Conservation (phyloP, 2,113 vertebrate species). For the Proterorhinus semilunaris region DNA sequence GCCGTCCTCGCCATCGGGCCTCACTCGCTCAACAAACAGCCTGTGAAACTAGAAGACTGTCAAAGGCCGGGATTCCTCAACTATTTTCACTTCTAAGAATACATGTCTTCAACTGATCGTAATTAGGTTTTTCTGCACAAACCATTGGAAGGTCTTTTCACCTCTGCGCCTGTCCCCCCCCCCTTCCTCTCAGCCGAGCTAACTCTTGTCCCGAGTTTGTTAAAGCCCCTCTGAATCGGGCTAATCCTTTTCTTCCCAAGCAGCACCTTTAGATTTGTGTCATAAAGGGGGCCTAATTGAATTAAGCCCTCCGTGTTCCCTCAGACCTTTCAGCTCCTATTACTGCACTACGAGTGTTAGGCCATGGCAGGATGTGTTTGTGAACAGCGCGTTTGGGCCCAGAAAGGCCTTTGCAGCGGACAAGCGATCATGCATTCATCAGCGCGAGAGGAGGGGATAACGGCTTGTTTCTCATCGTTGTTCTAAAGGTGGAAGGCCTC, state of each 20-base stretch:
- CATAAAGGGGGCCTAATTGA: conserved; percentile 82
- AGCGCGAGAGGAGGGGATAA: conserved; percentile 74
- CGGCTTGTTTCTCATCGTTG: conserved; percentile 83
- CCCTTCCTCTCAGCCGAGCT: conserved; percentile 73
- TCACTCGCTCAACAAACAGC: conserved; percentile 15
- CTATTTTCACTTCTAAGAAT: not conserved
- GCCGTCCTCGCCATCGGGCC: conserved; percentile 7
- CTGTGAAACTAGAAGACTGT: not conserved
- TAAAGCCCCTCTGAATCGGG: conserved; percentile 78
- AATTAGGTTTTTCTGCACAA: conserved; percentile 21
- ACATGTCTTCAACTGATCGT: not conserved
- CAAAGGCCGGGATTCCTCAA: not conserved
- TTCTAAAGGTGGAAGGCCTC: conserved; percentile 72
- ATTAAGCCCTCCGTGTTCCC: conserved; percentile 83
- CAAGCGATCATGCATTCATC: conserved; percentile 92
- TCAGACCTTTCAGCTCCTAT: conserved; percentile 65
- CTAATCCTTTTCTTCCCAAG: conserved; percentile 77
- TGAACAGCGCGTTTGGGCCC: conserved; percentile 78
- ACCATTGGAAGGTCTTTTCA: not conserved
- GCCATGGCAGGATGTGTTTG: conserved; percentile 81
- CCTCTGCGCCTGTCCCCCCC: conserved; percentile 47
- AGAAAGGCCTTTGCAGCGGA: conserved; percentile 88
- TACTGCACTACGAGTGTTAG: conserved; percentile 93
- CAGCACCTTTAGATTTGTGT: conserved; percentile 80
- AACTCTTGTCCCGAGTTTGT: conserved; percentile 78